phyloP scores from a whole-genome alignment of 2,888 invertebrate genomes.

The Acleris emargana region DNA sequence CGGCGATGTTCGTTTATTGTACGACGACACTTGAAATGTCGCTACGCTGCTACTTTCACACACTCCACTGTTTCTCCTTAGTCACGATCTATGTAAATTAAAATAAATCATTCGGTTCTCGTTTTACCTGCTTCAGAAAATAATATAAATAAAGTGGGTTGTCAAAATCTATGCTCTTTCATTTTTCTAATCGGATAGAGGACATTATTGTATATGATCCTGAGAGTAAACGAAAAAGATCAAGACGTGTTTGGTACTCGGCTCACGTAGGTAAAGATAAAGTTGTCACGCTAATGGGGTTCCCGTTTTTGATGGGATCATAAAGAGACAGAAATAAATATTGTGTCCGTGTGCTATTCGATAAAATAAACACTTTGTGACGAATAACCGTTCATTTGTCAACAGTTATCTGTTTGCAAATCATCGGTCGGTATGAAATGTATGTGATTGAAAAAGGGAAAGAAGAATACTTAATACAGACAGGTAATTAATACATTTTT shows the following conservation, averaged over 20 bases:
- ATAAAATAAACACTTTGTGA: conserved; percentile 65
- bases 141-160: not conserved
- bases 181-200: not conserved
- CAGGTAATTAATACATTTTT: not conserved
- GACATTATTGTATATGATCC: not conserved
- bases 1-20: conserved; percentile 58
- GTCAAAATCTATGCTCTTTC: not conserved
- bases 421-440: conserved; percentile 19
- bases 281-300: conserved; percentile 20
- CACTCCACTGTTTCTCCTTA: not conserved
- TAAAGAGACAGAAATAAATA: conserved; percentile 27
- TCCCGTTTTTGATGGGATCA: conserved; percentile 21
- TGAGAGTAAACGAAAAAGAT: conserved; percentile 6
- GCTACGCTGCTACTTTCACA: not conserved
- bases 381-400: conserved; percentile 68
- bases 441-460: conserved; percentile 10
- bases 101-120: not conserved
- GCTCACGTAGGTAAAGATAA: conserved; percentile 21
- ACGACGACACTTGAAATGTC: conserved; percentile 47
- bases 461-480: not conserved
- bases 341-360: conserved; percentile 43
- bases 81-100: not conserved
- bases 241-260: conserved; percentile 9
- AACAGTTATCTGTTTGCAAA: conserved; percentile 52
- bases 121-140: not conserved